Conservation (phyloP, 2,113 vertebrate genomes). For the Sphyrna mokarran region DNA sequence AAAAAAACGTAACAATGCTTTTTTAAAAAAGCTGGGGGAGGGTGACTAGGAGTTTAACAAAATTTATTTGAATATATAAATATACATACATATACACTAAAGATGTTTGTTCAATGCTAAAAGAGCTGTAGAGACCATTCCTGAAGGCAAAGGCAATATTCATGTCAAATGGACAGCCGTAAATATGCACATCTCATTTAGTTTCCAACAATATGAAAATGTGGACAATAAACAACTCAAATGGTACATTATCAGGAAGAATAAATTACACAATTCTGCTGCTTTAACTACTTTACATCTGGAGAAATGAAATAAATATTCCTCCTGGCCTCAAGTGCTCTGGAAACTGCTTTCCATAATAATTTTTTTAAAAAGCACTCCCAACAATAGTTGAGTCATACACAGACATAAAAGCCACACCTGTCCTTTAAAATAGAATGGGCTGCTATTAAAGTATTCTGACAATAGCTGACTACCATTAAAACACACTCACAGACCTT, state of each 20-base stretch:
- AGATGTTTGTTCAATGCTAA: not conserved
- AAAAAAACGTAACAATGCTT: not conserved
- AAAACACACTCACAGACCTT: not conserved
- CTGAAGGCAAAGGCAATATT: not conserved
- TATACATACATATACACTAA: not conserved
- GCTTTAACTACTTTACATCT: not conserved
- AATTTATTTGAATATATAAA: not conserved
- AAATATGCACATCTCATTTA: not conserved
- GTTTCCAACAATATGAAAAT: not conserved
- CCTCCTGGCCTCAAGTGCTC: not conserved
- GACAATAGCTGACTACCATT: slow-evolving; percentile 2
- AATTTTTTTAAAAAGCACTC: not conserved
- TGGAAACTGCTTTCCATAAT: not conserved
- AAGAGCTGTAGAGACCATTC: not conserved
- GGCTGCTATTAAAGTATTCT: not conserved
- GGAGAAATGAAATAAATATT: not conserved
- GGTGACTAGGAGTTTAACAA: not conserved
- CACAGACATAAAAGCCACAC: not conserved
- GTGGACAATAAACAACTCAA: not conserved
- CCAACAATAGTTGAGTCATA: slow-evolving; percentile 9
- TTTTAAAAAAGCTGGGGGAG: not conserved
- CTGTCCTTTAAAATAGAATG: slow-evolving; percentile 1
- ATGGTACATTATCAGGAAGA: not conserved
- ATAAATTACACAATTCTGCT: not conserved
- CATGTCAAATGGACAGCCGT: not conserved